A percentile compares a stretch with the other conserved stretches of the same genome.
Evolutionary conservation across 2,888 invertebrate species (phyloP).

Genomic region (Ferdinandea cuprea): DNA sequence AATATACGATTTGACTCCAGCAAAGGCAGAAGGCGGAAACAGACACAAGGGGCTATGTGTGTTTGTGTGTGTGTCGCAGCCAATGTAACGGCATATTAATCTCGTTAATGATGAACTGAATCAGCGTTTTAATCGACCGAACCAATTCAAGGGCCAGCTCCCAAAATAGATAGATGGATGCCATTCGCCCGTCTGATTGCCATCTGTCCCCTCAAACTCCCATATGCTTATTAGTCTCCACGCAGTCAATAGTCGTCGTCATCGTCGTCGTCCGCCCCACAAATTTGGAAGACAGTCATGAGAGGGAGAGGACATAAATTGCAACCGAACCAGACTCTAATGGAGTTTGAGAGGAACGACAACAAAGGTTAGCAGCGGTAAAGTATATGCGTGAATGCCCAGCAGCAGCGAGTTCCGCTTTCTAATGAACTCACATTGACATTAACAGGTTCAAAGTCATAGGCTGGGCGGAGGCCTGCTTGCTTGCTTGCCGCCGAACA

Average conservation of each 20-base stretch:
- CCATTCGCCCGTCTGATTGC: conserved; percentile 72
- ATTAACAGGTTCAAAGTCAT: conserved; percentile 33
- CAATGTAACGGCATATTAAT: conserved; percentile 82
- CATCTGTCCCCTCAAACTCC: conserved; percentile 21
- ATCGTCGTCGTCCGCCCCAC: no score
- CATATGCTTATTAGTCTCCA: conserved; percentile 45
- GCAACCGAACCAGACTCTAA: conserved; percentile 12
- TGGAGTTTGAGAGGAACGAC: conserved; percentile 30
- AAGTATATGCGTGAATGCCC: conserved; percentile 50
- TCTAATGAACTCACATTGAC: conserved; percentile 51
- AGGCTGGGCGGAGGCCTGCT: neutral
- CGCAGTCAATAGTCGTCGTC: no score
- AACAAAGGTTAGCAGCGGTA: conserved; percentile 55
- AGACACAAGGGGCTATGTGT: neutral
- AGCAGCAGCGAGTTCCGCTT: conserved; percentile 44
- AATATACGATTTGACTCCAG: conserved; percentile 65
- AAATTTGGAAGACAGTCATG: neutral
- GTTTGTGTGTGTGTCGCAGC: conserved; percentile 78
- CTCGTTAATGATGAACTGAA: conserved; percentile 84
- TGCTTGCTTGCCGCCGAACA: no score
- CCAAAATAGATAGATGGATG: conserved; percentile 70
- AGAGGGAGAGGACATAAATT: conserved; percentile 22
- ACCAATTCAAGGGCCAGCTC: conserved; percentile 70
- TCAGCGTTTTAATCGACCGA: conserved; percentile 79
- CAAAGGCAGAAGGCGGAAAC: conserved; percentile 53